Evolutionary conservation across 2,888 invertebrate genomes (phyloP), one percentile per base, ranked within the genome.

Genomic region (Carpatolechia fugitivella): DNA sequence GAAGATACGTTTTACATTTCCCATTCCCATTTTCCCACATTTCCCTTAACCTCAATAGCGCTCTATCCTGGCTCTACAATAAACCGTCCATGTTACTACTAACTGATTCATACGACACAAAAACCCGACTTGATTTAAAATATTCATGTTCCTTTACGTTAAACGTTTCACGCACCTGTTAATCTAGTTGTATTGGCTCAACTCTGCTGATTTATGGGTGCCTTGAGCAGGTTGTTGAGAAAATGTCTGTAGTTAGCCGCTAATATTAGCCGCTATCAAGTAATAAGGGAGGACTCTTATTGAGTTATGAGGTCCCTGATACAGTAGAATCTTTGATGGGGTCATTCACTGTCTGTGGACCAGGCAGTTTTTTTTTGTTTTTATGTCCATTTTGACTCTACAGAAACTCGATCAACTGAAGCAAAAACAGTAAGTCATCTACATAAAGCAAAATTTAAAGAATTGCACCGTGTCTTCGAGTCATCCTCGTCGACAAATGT

Each of bases 401-500:
- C n/a, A n/a, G n/a, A n/a, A n/a, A n/a, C n/a, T n/a, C n/a, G n/a
- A n/a, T n/a, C n/a, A n/a, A n/a, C n/a, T n/a, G n/a, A n/a, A n/a
- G n/a, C n/a, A n/a, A n/a, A n/a, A n/a, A n/a, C n/a, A n/a, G n/a
- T n/a, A n/a, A n/a, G n/a, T n/a, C n/a, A n/a, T n/a, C n/a, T n/a
- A n/a, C n/a, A n/a, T n/a, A n/a, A n/a, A n/a, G n/a, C n/a, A n/a
- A n/a, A n/a, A n/a, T n/a, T n/a, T n/a, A n/a, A n/a, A 29, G 13
- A 29, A 44, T 31, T 33, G 35, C 20, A 20, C 33, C 44, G 29
- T 13, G n/a, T 38, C 14, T 18, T 41, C 40, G 14, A 33, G 38
- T 6, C 8, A 20, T 11, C n/a, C n/a, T 41, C 16, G 40, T 68
- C 69, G 72, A 69, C 68, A 68, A 72, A 69, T 61, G 64, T 62